Evolutionary conservation across 2,113 vertebrate genomes (phyloP).

Genomic region (Taurulus bubalis): DNA sequence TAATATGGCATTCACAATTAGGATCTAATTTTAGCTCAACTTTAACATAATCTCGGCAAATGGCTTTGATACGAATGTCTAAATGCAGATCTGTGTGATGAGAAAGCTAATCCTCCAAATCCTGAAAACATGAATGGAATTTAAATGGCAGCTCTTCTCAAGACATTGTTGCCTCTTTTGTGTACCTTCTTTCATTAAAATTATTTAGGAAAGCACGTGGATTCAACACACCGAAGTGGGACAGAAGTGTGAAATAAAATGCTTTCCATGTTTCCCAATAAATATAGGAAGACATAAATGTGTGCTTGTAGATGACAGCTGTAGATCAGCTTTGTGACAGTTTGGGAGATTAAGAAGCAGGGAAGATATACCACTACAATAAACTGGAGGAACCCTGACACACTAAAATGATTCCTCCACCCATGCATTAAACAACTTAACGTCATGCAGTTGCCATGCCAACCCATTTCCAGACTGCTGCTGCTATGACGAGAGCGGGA

Average conservation of each 20-base stretch:
- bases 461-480: slow-evolving; percentile 71
- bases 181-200: background rate
- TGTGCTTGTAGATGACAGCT: background rate
- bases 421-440: slow-evolving; percentile 59
- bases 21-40: slow-evolving; percentile 38
- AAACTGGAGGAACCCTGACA: slow-evolving; percentile 34
- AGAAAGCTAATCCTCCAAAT: slow-evolving; percentile 57
- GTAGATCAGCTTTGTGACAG: slow-evolving; percentile 17
- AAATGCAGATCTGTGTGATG: slow-evolving; percentile 54
- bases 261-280: background rate
- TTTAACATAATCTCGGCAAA: slow-evolving; percentile 27
- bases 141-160: slow-evolving; percentile 24
- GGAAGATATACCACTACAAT: slow-evolving; percentile 29
- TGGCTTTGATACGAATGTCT: slow-evolving; percentile 31
- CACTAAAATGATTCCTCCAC: slow-evolving; percentile 48
- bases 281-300: slow-evolving; percentile 9
- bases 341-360: slow-evolving; percentile 23
- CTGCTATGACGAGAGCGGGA: slow-evolving; percentile 46
- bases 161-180: background rate
- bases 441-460: slow-evolving; percentile 78
- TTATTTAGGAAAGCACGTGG: background rate
- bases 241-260: slow-evolving; percentile 9
- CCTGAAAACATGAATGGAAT: slow-evolving; percentile 48
- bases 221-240: background rate
- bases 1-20: slow-evolving; percentile 7